Evolutionary conservation across 2,113 vertebrate species (phyloP), one percentile per base, ranked within the genome.

Genomic region (Notothenia coriiceps): DNA sequence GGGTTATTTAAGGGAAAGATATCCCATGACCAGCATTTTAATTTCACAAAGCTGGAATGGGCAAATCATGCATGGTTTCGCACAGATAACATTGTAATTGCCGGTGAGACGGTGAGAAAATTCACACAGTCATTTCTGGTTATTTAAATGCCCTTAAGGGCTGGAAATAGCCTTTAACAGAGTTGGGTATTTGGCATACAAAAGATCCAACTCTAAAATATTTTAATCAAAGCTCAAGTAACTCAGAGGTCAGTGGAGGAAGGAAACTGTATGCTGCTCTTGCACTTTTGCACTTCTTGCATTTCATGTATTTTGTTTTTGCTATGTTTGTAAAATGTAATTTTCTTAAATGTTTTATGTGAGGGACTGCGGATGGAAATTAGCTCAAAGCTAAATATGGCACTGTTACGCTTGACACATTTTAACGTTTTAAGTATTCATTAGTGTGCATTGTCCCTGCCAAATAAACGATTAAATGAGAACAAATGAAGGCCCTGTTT

Each of bases 41-140:
- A 74, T 74, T 54, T 29, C 12, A 55, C 69, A 49, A 47, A 49
- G 18, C 43, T 18, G 35, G 40, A 64, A 74, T 55, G 50, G 20
- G 10, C 15, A 74, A 14, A 20, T 55, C 49, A 10, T 46, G 69
- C 55, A 44, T 29, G 50, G 60, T 63, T 74, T 29, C 52, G 60
- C 15, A 55, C 33, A 54, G 71, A 64, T 74, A 64, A 74, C 60
- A 64, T 44, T 29, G 47, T 64, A 33, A 74, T 40, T 40, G 70
- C 59, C n/a, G 2, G n/a, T 62, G 15, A 52, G 33, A 73, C 56
- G 11, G 47, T 49, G 20, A 10, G 29, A 43, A 61, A 51, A 52
- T 25, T 12, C 17, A 13, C 52, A 14, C 2, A 1, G 46, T 51
- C n/a, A 43, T 51, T 57, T 20, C 67, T 70, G 14, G 8, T 14